phyloP scores from a whole-genome alignment of 2,888 invertebrate species.

The Drosophila anomalata region DNA sequence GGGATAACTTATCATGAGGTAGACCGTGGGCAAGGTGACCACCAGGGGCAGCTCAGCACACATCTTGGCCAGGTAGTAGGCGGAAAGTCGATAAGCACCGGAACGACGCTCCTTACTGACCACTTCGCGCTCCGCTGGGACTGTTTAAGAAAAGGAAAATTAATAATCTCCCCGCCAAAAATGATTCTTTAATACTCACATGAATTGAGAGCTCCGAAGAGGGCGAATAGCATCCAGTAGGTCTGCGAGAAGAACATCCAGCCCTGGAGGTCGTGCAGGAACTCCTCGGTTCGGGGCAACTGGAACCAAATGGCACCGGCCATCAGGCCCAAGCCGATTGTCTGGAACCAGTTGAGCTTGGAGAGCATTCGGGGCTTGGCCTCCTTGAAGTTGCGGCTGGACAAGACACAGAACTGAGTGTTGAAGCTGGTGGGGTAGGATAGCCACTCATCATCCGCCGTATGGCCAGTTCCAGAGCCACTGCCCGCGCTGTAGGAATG shows the following conservation, averaged over 20 bases:
- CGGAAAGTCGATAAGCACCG: constrained; percentile 91
- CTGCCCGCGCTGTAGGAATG: constrained; percentile 72
- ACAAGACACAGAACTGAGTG: constrained; percentile 91
- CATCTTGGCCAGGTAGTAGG: constrained; percentile 93
- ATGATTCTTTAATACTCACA: constrained; percentile 86
- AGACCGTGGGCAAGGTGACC: constrained; percentile 90
- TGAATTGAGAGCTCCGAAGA: constrained; percentile 91
- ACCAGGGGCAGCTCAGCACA: constrained; percentile 91
- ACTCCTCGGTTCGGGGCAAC: constrained; percentile 89
- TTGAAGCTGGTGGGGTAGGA: constrained; percentile 91
- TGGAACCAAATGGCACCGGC: constrained; percentile 92
- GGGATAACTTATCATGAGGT: constrained; percentile 90
- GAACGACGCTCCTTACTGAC: constrained; percentile 91
- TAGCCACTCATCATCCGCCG: constrained; percentile 85
- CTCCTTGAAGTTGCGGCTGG: constrained; percentile 90
- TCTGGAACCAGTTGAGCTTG: constrained; percentile 91
- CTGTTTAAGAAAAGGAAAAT: constrained; percentile 83
- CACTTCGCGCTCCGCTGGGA: constrained; percentile 91
- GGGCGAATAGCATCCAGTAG: constrained; percentile 92
- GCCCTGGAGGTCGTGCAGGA: constrained; percentile 91
- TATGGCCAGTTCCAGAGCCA: not conserved
- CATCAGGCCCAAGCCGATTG: constrained; percentile 88
- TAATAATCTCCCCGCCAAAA: accelerated
- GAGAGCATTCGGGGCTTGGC: constrained; percentile 90
- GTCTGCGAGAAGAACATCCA: constrained; percentile 94